These are phyloP conservation scores for Standfussiana lucernea DNA, from an alignment of 2,888 invertebrate species.

Conservation along the genomic window DNA sequence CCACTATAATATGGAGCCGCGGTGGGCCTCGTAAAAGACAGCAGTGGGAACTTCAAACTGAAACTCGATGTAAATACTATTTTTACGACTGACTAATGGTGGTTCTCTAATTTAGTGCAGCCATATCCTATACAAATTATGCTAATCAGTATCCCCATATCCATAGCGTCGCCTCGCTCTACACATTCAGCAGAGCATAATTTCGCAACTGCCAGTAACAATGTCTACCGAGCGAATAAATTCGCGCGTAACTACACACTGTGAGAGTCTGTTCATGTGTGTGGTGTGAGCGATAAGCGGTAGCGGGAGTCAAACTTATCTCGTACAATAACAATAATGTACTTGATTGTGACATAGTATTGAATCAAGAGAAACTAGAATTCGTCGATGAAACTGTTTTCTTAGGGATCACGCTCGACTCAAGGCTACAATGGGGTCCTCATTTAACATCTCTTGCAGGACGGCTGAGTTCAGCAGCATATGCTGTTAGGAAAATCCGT, in stretches of 20 bases:
- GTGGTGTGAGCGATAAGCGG: conserved; percentile 57
- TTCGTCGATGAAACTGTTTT: no score
- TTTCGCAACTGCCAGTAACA: conserved; percentile 68
- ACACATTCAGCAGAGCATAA: conserved; percentile 12
- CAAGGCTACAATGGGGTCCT: no score
- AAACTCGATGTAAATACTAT: neutral
- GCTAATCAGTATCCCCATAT: neutral
- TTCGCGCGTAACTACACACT: conserved; percentile 75
- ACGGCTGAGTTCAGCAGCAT: no score
- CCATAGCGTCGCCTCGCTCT: conserved; percentile 10
- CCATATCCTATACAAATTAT: neutral
- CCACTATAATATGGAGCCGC: neutral
- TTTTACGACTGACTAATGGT: neutral
- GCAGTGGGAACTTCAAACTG: neutral
- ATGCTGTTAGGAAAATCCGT: no score
- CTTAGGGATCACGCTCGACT: no score
- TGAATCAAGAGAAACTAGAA: no score
- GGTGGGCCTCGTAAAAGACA: neutral
- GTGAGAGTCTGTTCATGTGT: conserved; percentile 69
- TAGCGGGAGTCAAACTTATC: conserved; percentile 13
- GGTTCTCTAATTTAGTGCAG: neutral
- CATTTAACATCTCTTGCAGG: no score
- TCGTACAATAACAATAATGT: no score
- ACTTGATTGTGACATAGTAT: no score
- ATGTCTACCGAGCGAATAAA: conserved; percentile 79